Percentiles rank a stretch among this genome's conserved stretches.
Evolutionary conservation across 2,797 vertebrate genomes (phyloP).

Genomic region (Sphenopsis melanotis): DNA sequence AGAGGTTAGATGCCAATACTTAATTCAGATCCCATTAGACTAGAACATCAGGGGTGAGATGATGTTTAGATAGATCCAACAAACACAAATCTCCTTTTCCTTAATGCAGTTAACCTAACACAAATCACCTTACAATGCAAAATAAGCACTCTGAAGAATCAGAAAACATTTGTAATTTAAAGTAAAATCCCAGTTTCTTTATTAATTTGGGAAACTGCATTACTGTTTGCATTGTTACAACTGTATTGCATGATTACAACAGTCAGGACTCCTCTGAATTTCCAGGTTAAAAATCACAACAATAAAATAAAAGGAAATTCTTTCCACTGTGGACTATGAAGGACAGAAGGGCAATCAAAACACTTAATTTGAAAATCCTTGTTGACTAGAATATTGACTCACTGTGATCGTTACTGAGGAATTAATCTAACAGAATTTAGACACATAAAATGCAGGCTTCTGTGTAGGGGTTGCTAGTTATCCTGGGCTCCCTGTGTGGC

Average conservation of each 20-base stretch:
- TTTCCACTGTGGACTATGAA: not conserved
- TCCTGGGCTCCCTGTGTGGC: not conserved
- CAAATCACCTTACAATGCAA: not conserved
- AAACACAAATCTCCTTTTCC: not conserved
- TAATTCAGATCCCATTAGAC: conserved; percentile 59
- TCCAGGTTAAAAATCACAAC: not conserved
- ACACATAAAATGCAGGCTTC: not conserved
- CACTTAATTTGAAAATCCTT: not conserved
- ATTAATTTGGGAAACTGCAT: not conserved
- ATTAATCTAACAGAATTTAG: not conserved
- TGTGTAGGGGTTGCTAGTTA: not conserved
- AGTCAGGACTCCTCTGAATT: not conserved
- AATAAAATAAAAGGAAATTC: not conserved
- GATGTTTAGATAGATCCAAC: conserved; percentile 17
- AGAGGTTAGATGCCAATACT: not conserved
- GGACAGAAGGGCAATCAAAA: not conserved
- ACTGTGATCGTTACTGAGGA: not conserved
- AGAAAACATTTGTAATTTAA: not conserved
- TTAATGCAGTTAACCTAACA: conserved; percentile 41
- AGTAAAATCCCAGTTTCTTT: not conserved
- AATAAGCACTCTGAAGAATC: not conserved
- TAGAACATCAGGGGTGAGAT: not conserved
- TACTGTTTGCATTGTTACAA: not conserved
- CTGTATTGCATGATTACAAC: not conserved
- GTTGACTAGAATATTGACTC: not conserved